Conservation (phyloP, 2,797 vertebrate genomes). For the Lindbergichthys nudifrons region DNA sequence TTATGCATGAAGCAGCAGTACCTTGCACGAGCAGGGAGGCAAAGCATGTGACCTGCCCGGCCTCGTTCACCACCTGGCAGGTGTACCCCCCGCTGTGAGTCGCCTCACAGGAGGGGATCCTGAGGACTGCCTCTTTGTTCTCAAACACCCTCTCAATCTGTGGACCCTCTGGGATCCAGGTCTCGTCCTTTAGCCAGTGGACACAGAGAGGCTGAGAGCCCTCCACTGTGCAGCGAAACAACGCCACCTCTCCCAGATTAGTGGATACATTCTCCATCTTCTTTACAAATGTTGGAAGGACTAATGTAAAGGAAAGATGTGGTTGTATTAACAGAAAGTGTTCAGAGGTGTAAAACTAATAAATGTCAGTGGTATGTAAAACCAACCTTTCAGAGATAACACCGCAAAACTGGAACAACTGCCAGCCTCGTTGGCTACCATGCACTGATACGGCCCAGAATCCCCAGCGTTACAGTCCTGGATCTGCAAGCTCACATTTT, state of each 20-base stretch:
- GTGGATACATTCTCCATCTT: slow-evolving; percentile 89
- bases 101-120: slow-evolving; percentile 84
- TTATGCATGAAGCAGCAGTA: slow-evolving; percentile 66
- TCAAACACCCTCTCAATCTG: slow-evolving; percentile 85
- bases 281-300: slow-evolving; percentile 89
- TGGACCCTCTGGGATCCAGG: slow-evolving; percentile 88
- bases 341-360: background rate
- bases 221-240: slow-evolving; percentile 85
- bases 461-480: slow-evolving; percentile 87
- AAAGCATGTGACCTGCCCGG: slow-evolving; percentile 89
- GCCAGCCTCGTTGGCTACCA: slow-evolving; percentile 89
- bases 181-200: slow-evolving; percentile 93
- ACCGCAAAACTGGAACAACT: slow-evolving; percentile 85
- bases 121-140: slow-evolving; percentile 84
- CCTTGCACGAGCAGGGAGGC: slow-evolving; percentile 90
- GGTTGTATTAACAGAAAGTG: slow-evolving; percentile 23
- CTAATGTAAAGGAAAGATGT: slow-evolving; percentile 77
- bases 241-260: slow-evolving; percentile 85
- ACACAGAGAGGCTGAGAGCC: slow-evolving; percentile 89
- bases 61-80: slow-evolving; percentile 92
- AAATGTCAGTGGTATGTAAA: background rate
- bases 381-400: slow-evolving; percentile 92
- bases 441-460: slow-evolving; percentile 89
- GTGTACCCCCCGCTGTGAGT: slow-evolving; percentile 89
- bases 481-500: slow-evolving; percentile 87